Conservation (phyloP, 1,140 invertebrate genomes). For the Cyrtorhinus lividipennis region DNA sequence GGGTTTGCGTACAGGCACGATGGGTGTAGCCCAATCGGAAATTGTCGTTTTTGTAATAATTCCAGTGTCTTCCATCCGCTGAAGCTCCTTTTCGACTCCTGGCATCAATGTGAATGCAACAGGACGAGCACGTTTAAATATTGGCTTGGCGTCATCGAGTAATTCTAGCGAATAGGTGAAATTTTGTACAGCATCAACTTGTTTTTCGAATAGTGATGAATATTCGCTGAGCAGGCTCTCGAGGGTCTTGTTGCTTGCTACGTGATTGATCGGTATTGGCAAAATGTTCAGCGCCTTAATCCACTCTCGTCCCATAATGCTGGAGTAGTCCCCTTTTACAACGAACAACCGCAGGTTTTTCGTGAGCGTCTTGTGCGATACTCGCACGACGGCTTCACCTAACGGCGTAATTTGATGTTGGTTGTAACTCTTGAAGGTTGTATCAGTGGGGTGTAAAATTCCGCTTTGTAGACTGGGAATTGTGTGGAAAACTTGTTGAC, state of each 20-base stretch:
- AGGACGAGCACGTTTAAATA: not conserved
- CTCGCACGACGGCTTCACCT: not conserved
- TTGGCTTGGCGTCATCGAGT: not conserved
- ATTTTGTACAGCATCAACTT: not conserved
- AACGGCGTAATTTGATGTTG: not conserved
- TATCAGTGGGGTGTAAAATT: not conserved
- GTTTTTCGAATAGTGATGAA: not conserved
- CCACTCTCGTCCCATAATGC: conserved; percentile 2
- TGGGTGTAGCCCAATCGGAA: conserved; percentile 36
- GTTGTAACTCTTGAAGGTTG: conserved; percentile 1
- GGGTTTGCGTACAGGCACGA: conserved; percentile 34
- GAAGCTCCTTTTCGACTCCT: conserved; percentile 25
- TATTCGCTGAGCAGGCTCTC: not conserved
- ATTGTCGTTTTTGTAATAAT: conserved; percentile 29
- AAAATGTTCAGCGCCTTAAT: conserved; percentile 1
- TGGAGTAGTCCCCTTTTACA: not conserved
- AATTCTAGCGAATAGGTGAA: not conserved
- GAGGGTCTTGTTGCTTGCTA: not conserved
- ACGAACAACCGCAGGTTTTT: not conserved
- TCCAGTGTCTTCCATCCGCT: conserved; percentile 27
- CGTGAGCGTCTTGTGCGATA: not conserved
- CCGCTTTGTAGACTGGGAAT: not conserved
- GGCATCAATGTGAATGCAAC: not conserved
- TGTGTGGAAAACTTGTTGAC: not conserved
- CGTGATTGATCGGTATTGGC: not conserved